Conservation (phyloP, 2,888 invertebrate species). For the Dusona sp. region DNA sequence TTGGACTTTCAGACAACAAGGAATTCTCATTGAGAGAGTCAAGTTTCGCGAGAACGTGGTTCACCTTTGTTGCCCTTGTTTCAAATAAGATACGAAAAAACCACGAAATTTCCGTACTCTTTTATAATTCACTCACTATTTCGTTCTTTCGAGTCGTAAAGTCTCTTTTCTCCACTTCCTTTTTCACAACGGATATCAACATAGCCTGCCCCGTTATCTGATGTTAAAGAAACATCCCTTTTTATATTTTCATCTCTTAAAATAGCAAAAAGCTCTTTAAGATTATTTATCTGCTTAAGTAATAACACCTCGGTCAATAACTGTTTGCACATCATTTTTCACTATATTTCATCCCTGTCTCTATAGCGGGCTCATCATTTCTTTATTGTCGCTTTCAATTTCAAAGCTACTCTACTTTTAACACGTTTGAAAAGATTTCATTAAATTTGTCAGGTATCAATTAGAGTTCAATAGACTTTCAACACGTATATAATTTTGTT, state of each 20-base stretch:
- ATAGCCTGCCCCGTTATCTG: not conserved
- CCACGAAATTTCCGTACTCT: slow-evolving; percentile 38
- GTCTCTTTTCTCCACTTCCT: not conserved
- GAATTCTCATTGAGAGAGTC: slow-evolving; percentile 70
- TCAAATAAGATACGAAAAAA: slow-evolving; percentile 74
- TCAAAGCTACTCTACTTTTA: not conserved
- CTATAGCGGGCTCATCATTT: not conserved
- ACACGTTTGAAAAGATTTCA: not conserved
- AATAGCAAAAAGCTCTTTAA: not conserved
- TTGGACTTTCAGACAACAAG: slow-evolving; percentile 39
- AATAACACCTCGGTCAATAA: not conserved
- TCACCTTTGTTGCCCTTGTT: slow-evolving; percentile 78
- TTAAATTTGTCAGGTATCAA: not conserved
- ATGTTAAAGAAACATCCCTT: not conserved
- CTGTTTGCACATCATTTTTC: not conserved
- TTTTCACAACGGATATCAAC: not conserved
- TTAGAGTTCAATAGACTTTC: not conserved
- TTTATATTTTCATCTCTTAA: not conserved
- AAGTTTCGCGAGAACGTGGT: slow-evolving; percentile 68
- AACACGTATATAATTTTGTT: not conserved
- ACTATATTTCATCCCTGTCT: not conserved
- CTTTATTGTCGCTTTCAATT: not conserved
- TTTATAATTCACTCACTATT: slow-evolving; percentile 31
- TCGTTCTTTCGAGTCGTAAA: not conserved
- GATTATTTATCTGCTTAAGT: not conserved